Base-by-base conservation (phyloP, 2,797 vertebrate species). In the Myiothlypis coronata region DNA sequence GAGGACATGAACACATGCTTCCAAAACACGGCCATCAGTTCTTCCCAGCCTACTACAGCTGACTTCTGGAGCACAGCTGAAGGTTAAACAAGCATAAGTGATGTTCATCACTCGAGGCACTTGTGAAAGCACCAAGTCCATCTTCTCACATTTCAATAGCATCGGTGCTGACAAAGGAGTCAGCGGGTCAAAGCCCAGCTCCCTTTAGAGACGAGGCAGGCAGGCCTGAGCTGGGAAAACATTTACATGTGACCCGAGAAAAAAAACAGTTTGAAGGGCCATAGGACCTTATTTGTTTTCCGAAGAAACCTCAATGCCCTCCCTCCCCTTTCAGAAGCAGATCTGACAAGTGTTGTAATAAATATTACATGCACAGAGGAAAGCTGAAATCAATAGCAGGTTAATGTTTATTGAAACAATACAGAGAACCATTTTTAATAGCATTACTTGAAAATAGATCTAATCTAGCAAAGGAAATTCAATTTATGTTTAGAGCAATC, bases 341-440 rank as follows among this genome's bases (percentile, higher is more conserved):
- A 88, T 94, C 72, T 86, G 79, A 94, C 82, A 97, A 95, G 75
- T 92, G 55, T 83, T 90, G 77, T 96, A 94, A 96, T 95, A 96
- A 85, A 94, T 96, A 96, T 93, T 97, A 96, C 76, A 95, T 67
- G 83, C 78, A 88, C 44, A 80, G 49, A 94, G 78, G 84, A 95
- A 97, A 93, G 83, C 2, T 95, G 91, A 96, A 96, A 97, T 97
- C 96, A 97, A 94, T 95, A 96, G 81, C 74, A 93, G 80, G 77
- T 96, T 97, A 98, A 96, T 97, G 83, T 96, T 97, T 97, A 96
- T 90, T 96, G 93, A 98, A 98, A 97, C 94, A 97, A 97, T 96
- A 95, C 74, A 95, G 96, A 79, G 82, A 94, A 91, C 80, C 74
- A 96, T 96, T 97, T 97, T 96, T 97, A 97, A 97, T 79, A 93